Base-by-base conservation (phyloP, 1,140 invertebrate genomes). In the Zaprionus africanus region DNA sequence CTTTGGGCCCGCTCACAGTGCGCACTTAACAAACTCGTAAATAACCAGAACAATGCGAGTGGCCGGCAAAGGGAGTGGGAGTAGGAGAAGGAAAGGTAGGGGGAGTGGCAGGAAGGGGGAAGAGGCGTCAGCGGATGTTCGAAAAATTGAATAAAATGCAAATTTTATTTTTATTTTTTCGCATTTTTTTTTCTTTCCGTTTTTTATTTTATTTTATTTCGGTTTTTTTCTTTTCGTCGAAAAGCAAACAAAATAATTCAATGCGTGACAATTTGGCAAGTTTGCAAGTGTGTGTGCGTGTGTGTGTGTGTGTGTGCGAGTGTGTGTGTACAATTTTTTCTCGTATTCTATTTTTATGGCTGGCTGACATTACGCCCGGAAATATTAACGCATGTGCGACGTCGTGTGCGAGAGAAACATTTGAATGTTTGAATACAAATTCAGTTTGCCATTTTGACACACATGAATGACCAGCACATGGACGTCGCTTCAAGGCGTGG, bases 391-490 rank as follows among this genome's bases (percentile, higher is more conserved):
- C 84, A 87, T 87, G 84, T 87, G 84, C 81, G 84, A 79, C 66
- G 76, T 59, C 54, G 26, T 54, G 58, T 63, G 34, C 38, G 53
- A 34, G 31, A 70, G 67, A 62, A 53, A 51, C 57, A 74, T 87
- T 82, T 87, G 83, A 87, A 87, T 87, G 83, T 87, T 88, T 88
- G 85, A 87, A 87, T 87, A 87, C 84, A 86, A 80, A 87, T 88
- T 88, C 85, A 81, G 81, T 88, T 88, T 88, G 85, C 85, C 79
- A 90, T 90, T 90, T 90, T 90, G 85, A 85, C 85, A 90, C 85
- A 90, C 85, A 90, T 90, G 85, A 90, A 90, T 90, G 85, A 77
- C 81, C 85, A 90, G 78, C 85, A 49, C 76, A 76, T 73, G 80
- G 72, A 70, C 61, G 63, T 17, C 9, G 38, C 26, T 51, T 9